Evolutionary conservation across 2,113 vertebrate genomes (phyloP).

Genomic region (Dromas ardeola): DNA sequence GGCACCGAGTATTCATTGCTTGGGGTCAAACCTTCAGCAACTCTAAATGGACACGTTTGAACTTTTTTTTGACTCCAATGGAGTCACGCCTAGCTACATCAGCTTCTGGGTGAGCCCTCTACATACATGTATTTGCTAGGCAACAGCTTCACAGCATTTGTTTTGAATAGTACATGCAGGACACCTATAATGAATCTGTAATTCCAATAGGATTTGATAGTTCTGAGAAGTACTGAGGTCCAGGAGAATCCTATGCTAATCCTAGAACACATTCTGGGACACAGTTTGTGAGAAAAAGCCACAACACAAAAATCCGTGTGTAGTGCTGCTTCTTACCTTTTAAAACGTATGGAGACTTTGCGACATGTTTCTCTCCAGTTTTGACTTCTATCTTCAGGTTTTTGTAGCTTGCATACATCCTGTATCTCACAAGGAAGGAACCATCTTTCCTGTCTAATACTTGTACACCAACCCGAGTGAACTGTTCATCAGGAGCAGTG

Average conservation of each 20-base stretch:
- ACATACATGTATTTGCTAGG: not conserved
- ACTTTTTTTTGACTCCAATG: not conserved
- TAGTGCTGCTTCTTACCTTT: slow-evolving; percentile 78
- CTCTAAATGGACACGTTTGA: not conserved
- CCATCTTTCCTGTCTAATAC: slow-evolving; percentile 93
- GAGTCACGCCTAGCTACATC: not conserved
- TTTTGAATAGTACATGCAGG: not conserved
- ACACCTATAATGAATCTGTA: not conserved
- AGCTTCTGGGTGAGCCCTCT: not conserved
- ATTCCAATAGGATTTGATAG: not conserved
- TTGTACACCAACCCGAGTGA: slow-evolving; percentile 92
- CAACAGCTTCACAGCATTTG: not conserved
- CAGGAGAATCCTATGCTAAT: not conserved
- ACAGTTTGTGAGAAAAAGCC: not conserved
- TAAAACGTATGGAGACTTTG: slow-evolving; percentile 90
- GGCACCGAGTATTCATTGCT: not conserved
- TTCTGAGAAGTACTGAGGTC: not conserved
- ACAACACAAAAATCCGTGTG: not conserved
- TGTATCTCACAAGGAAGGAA: slow-evolving; percentile 93
- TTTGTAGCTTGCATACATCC: slow-evolving; percentile 95
- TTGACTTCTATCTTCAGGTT: slow-evolving; percentile 86
- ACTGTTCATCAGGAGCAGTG: slow-evolving; percentile 84
- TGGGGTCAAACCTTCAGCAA: not conserved
- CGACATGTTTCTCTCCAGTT: slow-evolving; percentile 80
- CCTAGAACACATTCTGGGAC: not conserved